These are phyloP conservation scores for Galaxea fascicularis DNA, from an alignment of 92 coral and sea anemone species.

Conservation along the genomic window DNA sequence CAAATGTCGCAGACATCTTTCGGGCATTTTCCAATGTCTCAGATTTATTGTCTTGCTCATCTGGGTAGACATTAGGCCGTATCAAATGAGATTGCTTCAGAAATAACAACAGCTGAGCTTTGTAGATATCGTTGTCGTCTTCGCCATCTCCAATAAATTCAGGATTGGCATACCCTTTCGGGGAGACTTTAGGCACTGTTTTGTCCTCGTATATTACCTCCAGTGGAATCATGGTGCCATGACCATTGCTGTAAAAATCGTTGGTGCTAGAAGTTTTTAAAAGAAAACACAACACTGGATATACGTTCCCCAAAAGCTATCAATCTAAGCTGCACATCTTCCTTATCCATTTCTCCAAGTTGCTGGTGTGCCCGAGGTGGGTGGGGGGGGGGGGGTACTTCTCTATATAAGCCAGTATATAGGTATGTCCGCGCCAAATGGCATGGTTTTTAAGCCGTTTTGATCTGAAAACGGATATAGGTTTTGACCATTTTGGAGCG, in stretches of 20 bases:
- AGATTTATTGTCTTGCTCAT: constrained; percentile 72
- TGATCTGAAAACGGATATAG: too few relatives aligned
- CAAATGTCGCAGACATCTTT: constrained; percentile 59
- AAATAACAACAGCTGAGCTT: constrained; percentile 85
- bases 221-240: constrained; percentile 61
- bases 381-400: too few relatives aligned
- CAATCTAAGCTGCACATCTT: too few relatives aligned
- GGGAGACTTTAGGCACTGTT: constrained; percentile 45
- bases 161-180: constrained; percentile 71
- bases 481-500: too few relatives aligned
- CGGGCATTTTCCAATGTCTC: constrained; percentile 66
- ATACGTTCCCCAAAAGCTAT: background rate
- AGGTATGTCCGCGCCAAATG: too few relatives aligned
- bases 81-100: constrained; percentile 87
- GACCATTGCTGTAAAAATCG: constrained; percentile 25
- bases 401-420: too few relatives aligned
- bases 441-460: too few relatives aligned
- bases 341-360: too few relatives aligned
- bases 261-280: constrained; percentile 8
- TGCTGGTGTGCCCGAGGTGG: too few relatives aligned
- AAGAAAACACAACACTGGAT: background rate
- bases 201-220: constrained; percentile 77
- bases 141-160: constrained; percentile 81
- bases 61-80: constrained; percentile 58
- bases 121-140: constrained; percentile 91